Evolutionary conservation across 2,888 invertebrate genomes (phyloP), one percentile per base, ranked within the genome.

Genomic region (Selenia dentaria): DNA sequence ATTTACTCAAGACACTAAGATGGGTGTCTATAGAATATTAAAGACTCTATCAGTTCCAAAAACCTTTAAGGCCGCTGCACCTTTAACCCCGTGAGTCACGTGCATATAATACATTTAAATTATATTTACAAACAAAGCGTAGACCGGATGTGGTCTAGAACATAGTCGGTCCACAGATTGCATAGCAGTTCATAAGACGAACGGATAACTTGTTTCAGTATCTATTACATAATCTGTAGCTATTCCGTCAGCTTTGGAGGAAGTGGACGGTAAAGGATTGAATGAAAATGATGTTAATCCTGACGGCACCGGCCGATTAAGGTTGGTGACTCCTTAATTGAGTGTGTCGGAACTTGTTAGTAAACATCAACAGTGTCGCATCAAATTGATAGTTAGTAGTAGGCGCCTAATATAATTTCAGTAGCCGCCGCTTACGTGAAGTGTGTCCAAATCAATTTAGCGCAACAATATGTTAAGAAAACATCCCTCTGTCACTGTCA

Each of bases 81-180:
- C 8, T 13, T 28, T 28, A 28, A 28, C 28, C 38, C 34, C 10
- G 26, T 14, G 25, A 11, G n/a, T 20, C 32, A 66, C 48, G 77
- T 78, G 74, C 5, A 3, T 26, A 28, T 28, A 13, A 24, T 11
- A 74, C 79, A 82, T 83, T 81, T 79, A 72, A 76, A 75, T 69
- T 67, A 65, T 83, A 84, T 86, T 84, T 83, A 83, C 81, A 84
- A 85, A 85, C 84, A 85, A 84, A 83, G 78, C 73, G 55, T 28
- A n/a, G 78, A 76, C 85, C 83, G 86, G 86, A 86, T 74, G 79
- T 20, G 35, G 24, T 31, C 34, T 39, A 26, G 28, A 12, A 66
- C 69, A 36, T 37, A 8, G 8, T 2, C 8, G 22, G 8, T n/a
- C 22, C 22, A 8, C 22, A 22, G 22, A 4, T 4, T 22, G 0